These are phyloP conservation scores for Brachionus calyciflorus DNA, from an alignment of 1,140 invertebrate genomes.

Conservation along the genomic window DNA sequence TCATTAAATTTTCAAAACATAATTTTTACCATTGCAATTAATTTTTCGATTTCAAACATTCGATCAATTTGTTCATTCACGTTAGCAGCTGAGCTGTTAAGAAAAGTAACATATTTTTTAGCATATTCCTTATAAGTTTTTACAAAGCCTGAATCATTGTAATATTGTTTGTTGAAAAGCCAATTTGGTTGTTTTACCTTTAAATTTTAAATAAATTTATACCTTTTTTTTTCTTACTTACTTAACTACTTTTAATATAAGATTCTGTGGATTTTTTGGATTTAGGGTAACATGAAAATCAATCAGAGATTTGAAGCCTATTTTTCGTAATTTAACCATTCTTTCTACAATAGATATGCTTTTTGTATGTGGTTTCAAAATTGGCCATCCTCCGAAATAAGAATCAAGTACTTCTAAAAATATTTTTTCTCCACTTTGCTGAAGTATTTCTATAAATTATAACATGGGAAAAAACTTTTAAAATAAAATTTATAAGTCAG, in stretches of 20 bases:
- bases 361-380: not conserved
- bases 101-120: not conserved
- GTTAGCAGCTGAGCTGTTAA: not conserved
- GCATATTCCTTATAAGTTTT: conserved; percentile 29
- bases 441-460: conserved; percentile 3
- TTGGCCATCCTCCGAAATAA: conserved; percentile 44
- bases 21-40: not conserved
- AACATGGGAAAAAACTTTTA: not conserved
- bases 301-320: conserved; percentile 13
- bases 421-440: not conserved
- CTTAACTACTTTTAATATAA: conserved; percentile 28
- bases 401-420: not conserved
- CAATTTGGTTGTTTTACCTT: conserved; percentile 36
- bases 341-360: not conserved
- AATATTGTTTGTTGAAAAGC: conserved; percentile 44
- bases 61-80: not conserved
- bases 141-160: conserved; percentile 29
- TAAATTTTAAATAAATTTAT: not conserved
- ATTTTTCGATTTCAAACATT: conserved; percentile 42
- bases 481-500: not conserved
- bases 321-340: conserved; percentile 24
- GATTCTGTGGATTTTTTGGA: conserved; percentile 1
- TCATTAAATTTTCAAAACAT: not conserved
- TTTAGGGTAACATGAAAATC: conserved; percentile 38
- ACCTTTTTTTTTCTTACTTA: not conserved